A percentile compares a stretch with the other conserved stretches of the same genome.
These are phyloP conservation scores for Alloscopus bannaensis DNA, from an alignment of 2,888 invertebrate genomes.

Conservation along the genomic window DNA sequence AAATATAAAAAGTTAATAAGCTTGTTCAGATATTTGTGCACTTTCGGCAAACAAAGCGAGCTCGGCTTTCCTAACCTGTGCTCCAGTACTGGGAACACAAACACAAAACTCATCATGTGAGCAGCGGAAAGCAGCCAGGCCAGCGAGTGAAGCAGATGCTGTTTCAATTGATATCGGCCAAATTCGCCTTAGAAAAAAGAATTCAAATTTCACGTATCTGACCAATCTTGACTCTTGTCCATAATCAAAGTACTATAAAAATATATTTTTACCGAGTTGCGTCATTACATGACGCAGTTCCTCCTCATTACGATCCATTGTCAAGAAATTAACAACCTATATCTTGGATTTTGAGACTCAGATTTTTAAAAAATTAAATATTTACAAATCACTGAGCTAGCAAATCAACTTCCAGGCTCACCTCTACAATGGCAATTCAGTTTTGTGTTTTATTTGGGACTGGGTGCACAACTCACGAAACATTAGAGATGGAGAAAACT, in stretches of 20 bases:
- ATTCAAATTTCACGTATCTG: too few relatives aligned
- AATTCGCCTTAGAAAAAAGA: constrained; percentile 48
- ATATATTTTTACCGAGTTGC: constrained; percentile 2
- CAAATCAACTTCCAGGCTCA: too few relatives aligned
- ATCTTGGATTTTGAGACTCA: too few relatives aligned
- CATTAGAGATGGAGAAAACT: too few relatives aligned
- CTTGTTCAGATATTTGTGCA: neutral
- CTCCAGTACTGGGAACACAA: constrained; percentile 27
- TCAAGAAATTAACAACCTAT: too few relatives aligned
- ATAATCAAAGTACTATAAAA: neutral
- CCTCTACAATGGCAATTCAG: too few relatives aligned
- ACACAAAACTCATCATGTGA: constrained; percentile 38
- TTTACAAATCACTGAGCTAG: too few relatives aligned
- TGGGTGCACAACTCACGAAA: too few relatives aligned
- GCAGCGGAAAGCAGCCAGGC: constrained; percentile 15
- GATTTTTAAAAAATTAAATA: too few relatives aligned
- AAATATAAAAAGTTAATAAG: constrained; percentile 9
- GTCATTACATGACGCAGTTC: neutral
- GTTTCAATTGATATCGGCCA: constrained; percentile 19
- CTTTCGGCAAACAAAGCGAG: neutral
- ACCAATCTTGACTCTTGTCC: neutral
- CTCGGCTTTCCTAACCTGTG: constrained; percentile 19
- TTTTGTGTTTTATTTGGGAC: too few relatives aligned
- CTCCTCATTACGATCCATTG: constrained; percentile 77
- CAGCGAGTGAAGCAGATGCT: constrained; percentile 1